Evolutionary conservation across 1,140 invertebrate genomes (phyloP), one percentile per base, ranked within the genome.

Genomic region (Drosophila punjabiensis): DNA sequence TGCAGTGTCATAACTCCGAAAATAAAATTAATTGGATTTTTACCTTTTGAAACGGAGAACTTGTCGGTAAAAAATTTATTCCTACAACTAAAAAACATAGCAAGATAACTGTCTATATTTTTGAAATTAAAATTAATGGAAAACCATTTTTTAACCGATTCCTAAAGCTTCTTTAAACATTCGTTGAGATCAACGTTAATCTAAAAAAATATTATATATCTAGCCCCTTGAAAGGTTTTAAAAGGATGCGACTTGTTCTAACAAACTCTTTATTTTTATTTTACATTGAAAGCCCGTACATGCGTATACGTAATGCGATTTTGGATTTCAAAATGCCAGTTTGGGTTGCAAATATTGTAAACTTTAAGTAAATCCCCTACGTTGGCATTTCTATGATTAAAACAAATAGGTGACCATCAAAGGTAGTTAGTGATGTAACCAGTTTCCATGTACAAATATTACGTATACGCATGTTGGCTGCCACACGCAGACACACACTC

Each of bases 401-500:
- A 43, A 20, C 32, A 30, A 18, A 28, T 37, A 53, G 37, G 10
- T 64, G 64, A 30, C 41, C 64, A 30, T 30, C 64, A 33, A 33
- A 45, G 24, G 14, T 53, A 24, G 24, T 35, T 68, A 35, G 28
- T 67, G 30, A 13, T 33, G 43, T n/a, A 48, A 30, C 20, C 41
- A 24, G 5, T 35, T 48, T n/a, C 41, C 37, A 18, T 35, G 55
- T 20, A 41, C 63, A 68, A 68, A 70, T 45, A 71, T 71, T 69
- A 68, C 64, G 68, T 71, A 71, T 71, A 71, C 68, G 68, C 68
- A 30, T 45, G 39, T 47, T 33, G 48, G 43, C 33, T 56, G 53
- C 53, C 53, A 37, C 20, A 37, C 4, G 7, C 33, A 56, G 6
- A 47, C 18, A 13, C 32, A 20, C 18, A 56, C 33, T 16, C 4